Base-by-base conservation (phyloP, 2,888 invertebrate genomes). In the Habroteleia sp. region DNA sequence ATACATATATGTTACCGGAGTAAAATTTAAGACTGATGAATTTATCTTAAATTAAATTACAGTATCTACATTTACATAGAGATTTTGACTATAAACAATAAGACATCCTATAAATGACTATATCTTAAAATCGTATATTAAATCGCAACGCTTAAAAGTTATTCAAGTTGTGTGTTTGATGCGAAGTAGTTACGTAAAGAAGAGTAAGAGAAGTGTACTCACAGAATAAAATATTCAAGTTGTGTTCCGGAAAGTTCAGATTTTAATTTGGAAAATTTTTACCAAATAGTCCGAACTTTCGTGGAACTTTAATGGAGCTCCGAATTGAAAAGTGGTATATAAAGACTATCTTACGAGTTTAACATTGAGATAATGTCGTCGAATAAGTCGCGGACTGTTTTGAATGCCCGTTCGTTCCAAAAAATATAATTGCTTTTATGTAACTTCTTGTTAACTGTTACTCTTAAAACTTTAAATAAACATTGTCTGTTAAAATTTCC, bases 181-280 rank as follows among this genome's bases (percentile, higher is more conserved):
- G 54, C 54, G 13, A 44, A 54, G 46, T 56, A 46, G 46, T 46
- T 56, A 46, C 56, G 39, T 54, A 66, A 66, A 39, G 31, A 54
- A 29, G 35, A 52, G 37, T 35, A 54, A 54, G 20, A 41, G 54
- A 27, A 29, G 23, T n/a, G n/a, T n/a, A n/a, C n/a, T n/a, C n/a
- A n/a, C n/a, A n/a, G n/a, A n/a, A 56, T 66, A 56, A 56, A 46
- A 56, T 58, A 58, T 58, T 65, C 63, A 52, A 68, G 48, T 54
- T 56, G 48, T 66, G 54, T 56, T 13, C 39, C 41, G 41, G 48
- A 41, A 56, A 41, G 14, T 68, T 68, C 10, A 11, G 46, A 56
- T 68, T 68, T 68, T 68, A 68, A 56, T 68, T 68, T 50, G 48
- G 35, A 48, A 54, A 56, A 56, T 66, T 56, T 48, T 56, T 46